Evolutionary conservation across 2,888 invertebrate genomes (phyloP).

Genomic region (Parnassius orleans): DNA sequence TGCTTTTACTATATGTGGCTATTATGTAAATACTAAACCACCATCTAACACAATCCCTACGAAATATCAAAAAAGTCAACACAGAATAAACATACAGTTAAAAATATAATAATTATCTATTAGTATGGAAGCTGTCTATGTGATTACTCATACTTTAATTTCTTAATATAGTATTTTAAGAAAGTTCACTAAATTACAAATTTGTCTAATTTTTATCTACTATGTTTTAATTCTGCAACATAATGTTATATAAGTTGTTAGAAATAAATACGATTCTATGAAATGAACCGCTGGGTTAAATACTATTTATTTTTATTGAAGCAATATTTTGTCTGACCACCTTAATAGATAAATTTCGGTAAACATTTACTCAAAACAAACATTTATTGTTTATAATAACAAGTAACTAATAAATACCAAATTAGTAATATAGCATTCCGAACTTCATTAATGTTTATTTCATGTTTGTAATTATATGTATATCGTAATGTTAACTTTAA

Average conservation of each 20-base stretch:
- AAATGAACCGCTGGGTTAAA: conserved; percentile 16
- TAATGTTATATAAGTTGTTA: background rate
- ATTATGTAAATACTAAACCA: background rate
- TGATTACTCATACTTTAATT: conserved; percentile 16
- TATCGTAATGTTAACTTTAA: conserved; percentile 46
- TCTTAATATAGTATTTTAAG: conserved; percentile 23
- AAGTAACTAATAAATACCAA: conserved; percentile 40
- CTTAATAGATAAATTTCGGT: conserved; percentile 28
- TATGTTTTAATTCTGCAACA: conserved; percentile 29
- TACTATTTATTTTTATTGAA: conserved; percentile 4
- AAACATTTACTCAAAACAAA: conserved; percentile 37
- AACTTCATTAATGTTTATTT: conserved; percentile 34
- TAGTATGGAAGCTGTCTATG: conserved; percentile 24
- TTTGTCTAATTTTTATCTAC: conserved; percentile 34
- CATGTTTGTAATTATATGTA: conserved; percentile 32
- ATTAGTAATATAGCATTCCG: conserved; percentile 36
- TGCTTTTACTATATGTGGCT: background rate
- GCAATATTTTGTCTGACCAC: conserved; percentile 14
- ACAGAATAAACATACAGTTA: background rate
- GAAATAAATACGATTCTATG: conserved; percentile 12
- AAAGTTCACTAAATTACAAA: conserved; percentile 35
- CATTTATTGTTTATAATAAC: conserved; percentile 36
- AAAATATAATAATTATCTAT: conserved; percentile 3
- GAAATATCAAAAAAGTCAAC: conserved; percentile 20
- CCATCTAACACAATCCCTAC: conserved; percentile 2